These are phyloP conservation scores for Biston betularia DNA, from an alignment of 2,888 invertebrate genomes.

Conservation along the genomic window DNA sequence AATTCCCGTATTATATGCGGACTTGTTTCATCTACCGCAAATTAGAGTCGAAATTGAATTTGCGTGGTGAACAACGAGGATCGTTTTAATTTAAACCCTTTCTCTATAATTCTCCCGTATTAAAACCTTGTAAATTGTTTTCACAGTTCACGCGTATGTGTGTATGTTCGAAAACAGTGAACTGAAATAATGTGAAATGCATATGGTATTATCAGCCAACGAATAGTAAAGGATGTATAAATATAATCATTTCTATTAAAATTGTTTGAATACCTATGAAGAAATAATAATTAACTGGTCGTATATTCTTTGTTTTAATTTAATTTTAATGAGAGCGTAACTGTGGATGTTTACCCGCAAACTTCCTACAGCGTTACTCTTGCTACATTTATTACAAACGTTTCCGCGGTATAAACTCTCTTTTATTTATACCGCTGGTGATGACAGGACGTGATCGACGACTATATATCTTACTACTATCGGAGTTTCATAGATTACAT, in stretches of 20 bases:
- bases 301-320: conserved; percentile 34
- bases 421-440: conserved; percentile 26
- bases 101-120: conserved; percentile 15
- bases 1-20: conserved; percentile 48
- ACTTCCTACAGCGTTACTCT: conserved; percentile 57
- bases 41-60: conserved; percentile 42
- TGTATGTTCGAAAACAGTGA: background rate
- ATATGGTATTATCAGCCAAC: too few relatives aligned
- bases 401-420: conserved; percentile 44
- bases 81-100: conserved; percentile 41
- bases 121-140: conserved; percentile 17
- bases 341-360: conserved; percentile 60
- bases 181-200: background rate
- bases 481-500: background rate
- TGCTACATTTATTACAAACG: conserved; percentile 53
- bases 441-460: conserved; percentile 25
- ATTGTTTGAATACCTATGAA: conserved; percentile 1
- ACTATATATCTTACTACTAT: background rate
- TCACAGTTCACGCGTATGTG: conserved; percentile 6
- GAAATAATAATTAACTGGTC: conserved; percentile 9
- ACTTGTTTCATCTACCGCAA: conserved; percentile 43
- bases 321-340: conserved; percentile 38
- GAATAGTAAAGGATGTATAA: too few relatives aligned
- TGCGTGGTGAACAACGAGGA: conserved; percentile 33
- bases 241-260: background rate